A percentile compares a stretch with the other conserved stretches of the same genome.
phyloP scores from a whole-genome alignment of 1,140 invertebrate species.

The Mesaphorura yosii region DNA sequence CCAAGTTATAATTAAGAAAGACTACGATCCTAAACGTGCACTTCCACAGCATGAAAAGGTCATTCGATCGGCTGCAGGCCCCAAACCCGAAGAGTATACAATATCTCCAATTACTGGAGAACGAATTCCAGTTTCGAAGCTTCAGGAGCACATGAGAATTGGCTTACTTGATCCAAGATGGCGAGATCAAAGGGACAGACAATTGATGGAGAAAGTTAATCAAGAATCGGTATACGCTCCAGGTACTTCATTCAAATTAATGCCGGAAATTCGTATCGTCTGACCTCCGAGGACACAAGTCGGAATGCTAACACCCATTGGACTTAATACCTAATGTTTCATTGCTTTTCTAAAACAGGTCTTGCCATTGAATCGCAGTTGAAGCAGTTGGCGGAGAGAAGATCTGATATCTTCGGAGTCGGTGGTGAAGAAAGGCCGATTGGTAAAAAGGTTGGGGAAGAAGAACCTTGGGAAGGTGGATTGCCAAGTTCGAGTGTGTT shows the following conservation, averaged over 20 bases:
- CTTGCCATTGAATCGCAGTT: conserved; percentile 89
- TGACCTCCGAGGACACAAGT: too few species aligned
- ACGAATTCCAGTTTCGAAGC: conserved; percentile 88
- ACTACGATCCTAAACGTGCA: conserved; percentile 87
- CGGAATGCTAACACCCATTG: neutral
- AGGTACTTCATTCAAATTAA: conserved; percentile 37
- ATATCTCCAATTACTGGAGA: conserved; percentile 98
- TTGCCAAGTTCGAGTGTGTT: conserved; percentile 16
- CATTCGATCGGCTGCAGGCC: conserved; percentile 40
- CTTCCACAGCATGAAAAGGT: conserved; percentile 42
- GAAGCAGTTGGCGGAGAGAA: conserved; percentile 89
- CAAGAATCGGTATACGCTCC: conserved; percentile 77
- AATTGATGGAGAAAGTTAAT: conserved; percentile 65
- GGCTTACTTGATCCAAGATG: conserved; percentile 93
- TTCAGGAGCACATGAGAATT: conserved; percentile 95
- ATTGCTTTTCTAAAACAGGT: conserved; percentile 37
- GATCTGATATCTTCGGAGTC: conserved; percentile 99
- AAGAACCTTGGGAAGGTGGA: conserved; percentile 46
- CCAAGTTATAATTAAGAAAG: conserved; percentile 89
- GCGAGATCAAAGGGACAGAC: conserved; percentile 89
- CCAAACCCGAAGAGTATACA: conserved; percentile 68
- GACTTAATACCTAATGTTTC: neutral
- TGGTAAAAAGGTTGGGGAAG: conserved; percentile 97
- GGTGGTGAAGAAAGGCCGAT: conserved; percentile 97
- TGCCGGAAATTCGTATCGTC: neutral